Percentiles rank a stretch among this genome's conserved stretches.
Conservation (phyloP, 2,797 vertebrate species). For the Huso huso region DNA sequence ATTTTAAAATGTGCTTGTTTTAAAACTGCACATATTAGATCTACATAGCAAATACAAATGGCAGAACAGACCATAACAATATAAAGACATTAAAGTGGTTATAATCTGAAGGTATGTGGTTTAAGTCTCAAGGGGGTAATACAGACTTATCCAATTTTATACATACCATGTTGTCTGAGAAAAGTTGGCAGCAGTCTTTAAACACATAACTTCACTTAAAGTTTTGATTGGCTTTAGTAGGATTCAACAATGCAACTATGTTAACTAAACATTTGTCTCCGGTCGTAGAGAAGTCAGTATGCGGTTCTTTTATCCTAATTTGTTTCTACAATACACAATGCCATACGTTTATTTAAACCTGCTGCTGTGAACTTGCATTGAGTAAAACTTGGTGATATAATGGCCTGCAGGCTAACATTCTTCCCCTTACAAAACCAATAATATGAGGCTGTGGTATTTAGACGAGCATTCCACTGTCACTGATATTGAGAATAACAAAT, state of each 20-base stretch:
- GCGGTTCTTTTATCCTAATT: conserved; percentile 38
- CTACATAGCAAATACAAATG: too few species aligned
- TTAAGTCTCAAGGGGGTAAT: not conserved
- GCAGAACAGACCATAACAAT: not conserved
- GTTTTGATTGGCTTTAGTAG: not conserved
- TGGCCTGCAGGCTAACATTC: too few species aligned
- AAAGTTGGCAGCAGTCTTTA: not conserved
- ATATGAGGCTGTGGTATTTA: too few species aligned
- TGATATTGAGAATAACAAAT: too few species aligned
- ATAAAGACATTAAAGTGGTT: not conserved
- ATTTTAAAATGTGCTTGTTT: too few species aligned
- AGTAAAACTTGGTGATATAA: not conserved
- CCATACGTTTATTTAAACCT: conserved; percentile 36
- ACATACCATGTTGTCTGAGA: not conserved
- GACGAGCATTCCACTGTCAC: too few species aligned
- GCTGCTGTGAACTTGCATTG: conserved; percentile 41
- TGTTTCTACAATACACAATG: conserved; percentile 24
- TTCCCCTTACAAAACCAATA: too few species aligned
- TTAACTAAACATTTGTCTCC: not conserved
- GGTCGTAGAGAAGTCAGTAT: not conserved
- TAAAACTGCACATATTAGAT: too few species aligned
- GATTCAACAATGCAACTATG: not conserved
- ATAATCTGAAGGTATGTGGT: not conserved
- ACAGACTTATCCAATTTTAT: not conserved
- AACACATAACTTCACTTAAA: not conserved